Percentiles rank a stretch among this genome's conserved stretches.
Evolutionary conservation across 2,797 vertebrate genomes (phyloP).

Genomic region (Mormyrus hasselquistii): DNA sequence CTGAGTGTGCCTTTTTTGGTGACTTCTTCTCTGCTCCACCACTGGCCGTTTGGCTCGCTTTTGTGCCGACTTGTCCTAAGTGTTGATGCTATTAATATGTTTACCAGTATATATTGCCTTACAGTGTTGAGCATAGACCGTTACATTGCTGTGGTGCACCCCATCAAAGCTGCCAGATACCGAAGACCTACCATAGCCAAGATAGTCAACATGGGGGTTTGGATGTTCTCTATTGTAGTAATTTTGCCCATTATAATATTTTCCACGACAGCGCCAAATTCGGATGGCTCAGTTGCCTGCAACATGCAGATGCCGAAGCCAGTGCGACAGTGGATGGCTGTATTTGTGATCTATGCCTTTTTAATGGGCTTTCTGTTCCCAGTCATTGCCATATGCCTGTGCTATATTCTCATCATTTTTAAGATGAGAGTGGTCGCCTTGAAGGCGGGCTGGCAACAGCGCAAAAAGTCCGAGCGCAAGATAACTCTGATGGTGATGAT

Average conservation of each 20-base stretch:
- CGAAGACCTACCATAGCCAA: constrained; percentile 81
- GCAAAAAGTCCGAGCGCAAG: constrained; percentile 79
- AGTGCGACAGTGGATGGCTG: constrained; percentile 73
- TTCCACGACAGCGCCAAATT: constrained; percentile 74
- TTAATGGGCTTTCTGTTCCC: constrained; percentile 85
- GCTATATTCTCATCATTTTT: constrained; percentile 81
- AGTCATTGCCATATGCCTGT: constrained; percentile 82
- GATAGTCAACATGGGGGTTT: constrained; percentile 78
- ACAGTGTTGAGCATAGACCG: constrained; percentile 83
- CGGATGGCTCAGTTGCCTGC: constrained; percentile 79
- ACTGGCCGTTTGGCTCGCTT: constrained; percentile 82
- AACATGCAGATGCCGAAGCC: constrained; percentile 87
- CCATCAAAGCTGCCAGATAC: constrained; percentile 81
- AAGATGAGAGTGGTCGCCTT: constrained; percentile 82
- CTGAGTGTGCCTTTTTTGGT: constrained; percentile 86
- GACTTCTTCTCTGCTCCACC: constrained; percentile 77
- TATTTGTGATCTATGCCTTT: constrained; percentile 81
- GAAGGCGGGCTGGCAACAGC: constrained; percentile 85
- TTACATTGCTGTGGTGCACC: constrained; percentile 83
- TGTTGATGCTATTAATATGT: constrained; percentile 87
- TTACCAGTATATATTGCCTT: constrained; percentile 86
- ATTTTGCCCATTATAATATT: constrained; percentile 84
- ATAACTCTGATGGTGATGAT: constrained; percentile 88
- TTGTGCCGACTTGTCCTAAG: constrained; percentile 83
- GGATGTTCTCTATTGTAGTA: constrained; percentile 78